Evolutionary conservation across 2,888 invertebrate species (phyloP).

Genomic region (Drosophila gaucha): DNA sequence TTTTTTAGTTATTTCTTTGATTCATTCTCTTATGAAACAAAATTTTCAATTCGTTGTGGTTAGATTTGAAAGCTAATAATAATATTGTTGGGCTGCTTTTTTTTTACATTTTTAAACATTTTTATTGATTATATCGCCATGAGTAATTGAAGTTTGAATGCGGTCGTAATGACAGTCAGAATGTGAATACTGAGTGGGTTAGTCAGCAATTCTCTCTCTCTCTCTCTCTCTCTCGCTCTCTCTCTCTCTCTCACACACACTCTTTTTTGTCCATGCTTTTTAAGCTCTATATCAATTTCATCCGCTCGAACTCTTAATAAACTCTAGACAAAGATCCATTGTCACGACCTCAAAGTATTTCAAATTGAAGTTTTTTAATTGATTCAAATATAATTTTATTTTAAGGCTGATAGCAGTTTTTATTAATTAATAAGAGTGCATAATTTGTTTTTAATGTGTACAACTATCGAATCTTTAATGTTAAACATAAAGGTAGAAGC

Average conservation of each 20-base stretch:
- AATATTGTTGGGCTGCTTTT: conserved; percentile 29
- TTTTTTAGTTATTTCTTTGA: conserved; percentile 12
- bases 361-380: conserved; percentile 21
- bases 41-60: conserved; percentile 45
- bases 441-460: not conserved
- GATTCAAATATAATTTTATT: conserved; percentile 6
- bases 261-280: conserved; percentile 7
- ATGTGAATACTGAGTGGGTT: conserved; percentile 55
- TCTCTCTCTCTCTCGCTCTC: not conserved
- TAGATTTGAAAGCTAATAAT: conserved; percentile 50
- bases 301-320: conserved; percentile 28
- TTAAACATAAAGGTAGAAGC: conserved; percentile 5
- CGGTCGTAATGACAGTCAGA: conserved; percentile 61
- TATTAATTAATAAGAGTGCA: conserved; percentile 42
- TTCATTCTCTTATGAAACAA: conserved; percentile 33
- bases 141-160: conserved; percentile 66
- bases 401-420: conserved; percentile 17
- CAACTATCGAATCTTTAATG: conserved; percentile 39
- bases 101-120: conserved; percentile 25
- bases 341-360: conserved; percentile 62
- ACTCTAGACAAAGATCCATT: conserved; percentile 61
- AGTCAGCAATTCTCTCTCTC: conserved; percentile 38
- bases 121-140: conserved; percentile 70
- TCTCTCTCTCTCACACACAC: not conserved
- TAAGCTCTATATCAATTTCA: conserved; percentile 36